Percentiles rank a stretch among this genome's conserved stretches.
phyloP scores from a whole-genome alignment of 2,113 vertebrate species.

The Hoplias malabaricus region DNA sequence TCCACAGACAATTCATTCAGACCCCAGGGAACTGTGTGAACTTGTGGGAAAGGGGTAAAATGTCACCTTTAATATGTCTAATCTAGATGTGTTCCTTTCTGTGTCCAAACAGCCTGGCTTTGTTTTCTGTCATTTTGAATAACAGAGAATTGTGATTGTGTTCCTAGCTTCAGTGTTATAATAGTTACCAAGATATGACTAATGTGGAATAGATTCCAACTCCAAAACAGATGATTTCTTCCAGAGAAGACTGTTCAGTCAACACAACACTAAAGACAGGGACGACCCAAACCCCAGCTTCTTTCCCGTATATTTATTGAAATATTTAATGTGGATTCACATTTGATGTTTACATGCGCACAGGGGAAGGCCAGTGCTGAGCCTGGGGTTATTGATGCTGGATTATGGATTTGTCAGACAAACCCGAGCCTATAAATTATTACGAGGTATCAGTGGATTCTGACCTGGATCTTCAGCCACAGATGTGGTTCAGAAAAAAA shows the following conservation, averaged over 20 bases:
- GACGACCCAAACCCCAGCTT: background rate
- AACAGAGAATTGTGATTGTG: no score
- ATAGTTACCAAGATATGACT: no score
- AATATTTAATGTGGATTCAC: background rate
- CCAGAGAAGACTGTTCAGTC: background rate
- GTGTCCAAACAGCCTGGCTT: no score
- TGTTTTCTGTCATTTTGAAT: no score
- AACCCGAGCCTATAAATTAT: background rate
- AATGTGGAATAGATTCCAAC: no score
- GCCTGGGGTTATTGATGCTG: background rate
- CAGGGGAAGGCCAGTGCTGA: background rate
- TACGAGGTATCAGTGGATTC: background rate
- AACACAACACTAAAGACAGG: background rate
- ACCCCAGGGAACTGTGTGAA: no score
- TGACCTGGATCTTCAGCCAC: background rate
- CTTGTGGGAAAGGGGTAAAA: no score
- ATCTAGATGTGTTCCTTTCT: no score
- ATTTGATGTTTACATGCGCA: background rate
- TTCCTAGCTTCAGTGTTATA: no score
- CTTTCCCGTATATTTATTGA: background rate
- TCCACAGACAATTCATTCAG: no score
- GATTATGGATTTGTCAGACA: background rate
- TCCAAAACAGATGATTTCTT: background rate
- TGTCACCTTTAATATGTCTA: no score
- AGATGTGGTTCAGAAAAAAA: background rate